These are phyloP conservation scores for Rhagonycha fulva DNA, from an alignment of 2,888 invertebrate species.

Conservation along the genomic window DNA sequence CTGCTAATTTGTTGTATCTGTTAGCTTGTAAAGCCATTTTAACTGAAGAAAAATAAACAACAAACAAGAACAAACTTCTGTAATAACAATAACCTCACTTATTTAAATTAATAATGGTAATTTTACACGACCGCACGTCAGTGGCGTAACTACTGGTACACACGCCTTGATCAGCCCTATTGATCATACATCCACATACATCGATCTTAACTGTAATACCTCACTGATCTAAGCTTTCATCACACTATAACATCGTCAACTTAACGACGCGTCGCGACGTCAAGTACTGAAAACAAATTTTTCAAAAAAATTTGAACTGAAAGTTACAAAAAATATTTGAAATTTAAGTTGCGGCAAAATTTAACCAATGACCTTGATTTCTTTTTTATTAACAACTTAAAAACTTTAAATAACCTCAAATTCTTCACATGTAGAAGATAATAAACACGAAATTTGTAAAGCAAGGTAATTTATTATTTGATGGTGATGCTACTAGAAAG, in stretches of 20 bases:
- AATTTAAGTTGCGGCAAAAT: neutral
- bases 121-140: neutral
- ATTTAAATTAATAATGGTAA: neutral
- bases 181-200: too few relatives aligned
- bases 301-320: too few relatives aligned
- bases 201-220: too few relatives aligned
- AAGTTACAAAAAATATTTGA: neutral
- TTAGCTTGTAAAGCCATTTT: neutral
- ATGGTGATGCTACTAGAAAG: neutral
- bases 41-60: neutral
- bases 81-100: neutral
- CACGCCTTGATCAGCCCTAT: too few relatives aligned
- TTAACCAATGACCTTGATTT: neutral
- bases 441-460: neutral
- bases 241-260: too few relatives aligned
- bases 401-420: neutral
- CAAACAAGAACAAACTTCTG: neutral
- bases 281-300: too few relatives aligned
- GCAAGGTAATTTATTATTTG: neutral
- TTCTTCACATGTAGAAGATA: neutral
- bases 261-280: too few relatives aligned
- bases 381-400: too few relatives aligned
- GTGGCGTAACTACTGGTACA: too few relatives aligned
- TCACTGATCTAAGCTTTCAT: too few relatives aligned
- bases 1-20: constrained; percentile 9